Percentiles rank a stretch among this genome's conserved stretches.
phyloP scores from a whole-genome alignment of 92 coral and sea anemone genomes.

The Pocillopora meandrina region DNA sequence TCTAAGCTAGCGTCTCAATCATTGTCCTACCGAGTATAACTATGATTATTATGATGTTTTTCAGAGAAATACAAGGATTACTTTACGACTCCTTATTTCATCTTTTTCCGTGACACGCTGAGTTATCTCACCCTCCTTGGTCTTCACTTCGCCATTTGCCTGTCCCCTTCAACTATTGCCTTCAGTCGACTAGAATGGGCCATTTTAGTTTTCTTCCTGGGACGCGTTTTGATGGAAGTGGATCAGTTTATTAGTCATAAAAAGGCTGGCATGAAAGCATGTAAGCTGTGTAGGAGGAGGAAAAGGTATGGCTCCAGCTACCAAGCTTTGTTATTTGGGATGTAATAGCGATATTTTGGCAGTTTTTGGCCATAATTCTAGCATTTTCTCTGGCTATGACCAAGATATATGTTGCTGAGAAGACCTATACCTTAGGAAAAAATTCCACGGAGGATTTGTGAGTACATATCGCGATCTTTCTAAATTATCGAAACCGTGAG shows the following conservation, averaged over 20 bases:
- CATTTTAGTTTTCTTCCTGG: slow-evolving; percentile 62
- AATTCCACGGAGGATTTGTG: not conserved
- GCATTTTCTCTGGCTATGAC: slow-evolving; percentile 78
- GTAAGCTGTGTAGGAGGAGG: no score
- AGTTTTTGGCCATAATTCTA: slow-evolving; percentile 58
- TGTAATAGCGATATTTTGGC: slow-evolving; percentile 56
- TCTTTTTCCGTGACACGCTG: slow-evolving; percentile 46
- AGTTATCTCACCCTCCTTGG: slow-evolving; percentile 51
- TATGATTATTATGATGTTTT: no score
- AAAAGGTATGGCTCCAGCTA: no score
- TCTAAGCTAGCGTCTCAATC: no score
- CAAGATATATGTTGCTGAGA: slow-evolving; percentile 62
- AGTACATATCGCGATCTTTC: not conserved
- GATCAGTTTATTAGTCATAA: slow-evolving; percentile 28
- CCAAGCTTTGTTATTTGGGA: slow-evolving; percentile 48
- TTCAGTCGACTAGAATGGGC: slow-evolving; percentile 43
- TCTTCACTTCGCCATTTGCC: slow-evolving; percentile 49
- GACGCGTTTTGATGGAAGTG: slow-evolving; percentile 35
- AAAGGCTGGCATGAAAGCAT: no score
- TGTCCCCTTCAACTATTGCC: slow-evolving; percentile 31
- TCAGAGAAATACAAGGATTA: no score
- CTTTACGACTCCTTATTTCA: no score
- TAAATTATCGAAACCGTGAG: no score
- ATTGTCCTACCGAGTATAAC: no score
- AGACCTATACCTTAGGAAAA: slow-evolving; percentile 15